Evolutionary conservation across 2,797 vertebrate species (phyloP).

Genomic region (Austrolebias charrua): DNA sequence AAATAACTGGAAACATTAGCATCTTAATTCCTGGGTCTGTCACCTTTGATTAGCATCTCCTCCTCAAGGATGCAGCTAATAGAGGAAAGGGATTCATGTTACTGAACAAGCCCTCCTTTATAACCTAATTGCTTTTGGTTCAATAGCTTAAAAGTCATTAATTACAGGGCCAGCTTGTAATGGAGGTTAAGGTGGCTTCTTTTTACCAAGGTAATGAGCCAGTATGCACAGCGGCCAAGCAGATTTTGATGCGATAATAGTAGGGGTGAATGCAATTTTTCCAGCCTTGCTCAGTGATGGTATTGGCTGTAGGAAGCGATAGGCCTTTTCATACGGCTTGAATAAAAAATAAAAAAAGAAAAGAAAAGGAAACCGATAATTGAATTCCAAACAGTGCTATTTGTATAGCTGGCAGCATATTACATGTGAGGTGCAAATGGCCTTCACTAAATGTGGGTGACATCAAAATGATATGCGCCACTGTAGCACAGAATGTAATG

Average conservation of each 20-base stretch:
- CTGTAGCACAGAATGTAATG: conserved; percentile 57
- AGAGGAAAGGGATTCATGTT: conserved; percentile 75
- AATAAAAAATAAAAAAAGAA: conserved; percentile 40
- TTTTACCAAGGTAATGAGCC: conserved; percentile 81
- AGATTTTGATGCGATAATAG: conserved; percentile 80
- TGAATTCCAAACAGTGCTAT: conserved; percentile 73
- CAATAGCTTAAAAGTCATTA: conserved; percentile 85
- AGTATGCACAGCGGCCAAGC: conserved; percentile 53
- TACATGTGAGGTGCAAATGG: conserved; percentile 68
- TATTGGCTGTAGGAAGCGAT: conserved; percentile 54
- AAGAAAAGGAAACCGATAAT: conserved; percentile 66
- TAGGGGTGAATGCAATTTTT: conserved; percentile 67
- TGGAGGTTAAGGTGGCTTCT: conserved; percentile 80
- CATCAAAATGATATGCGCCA: conserved; percentile 71
- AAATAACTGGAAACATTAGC: conserved; percentile 74
- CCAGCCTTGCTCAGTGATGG: conserved; percentile 62
- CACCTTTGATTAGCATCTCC: conserved; percentile 74
- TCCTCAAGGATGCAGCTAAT: conserved; percentile 77
- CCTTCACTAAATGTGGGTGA: conserved; percentile 66
- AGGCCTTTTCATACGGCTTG: conserved; percentile 57
- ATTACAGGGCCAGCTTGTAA: conserved; percentile 80
- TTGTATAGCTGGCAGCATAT: conserved; percentile 70
- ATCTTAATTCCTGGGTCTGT: conserved; percentile 76
- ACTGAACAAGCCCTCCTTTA: conserved; percentile 78
- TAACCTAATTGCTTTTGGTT: conserved; percentile 83